phyloP scores from a whole-genome alignment of 2,797 vertebrate species.

The Mus minutoides region DNA sequence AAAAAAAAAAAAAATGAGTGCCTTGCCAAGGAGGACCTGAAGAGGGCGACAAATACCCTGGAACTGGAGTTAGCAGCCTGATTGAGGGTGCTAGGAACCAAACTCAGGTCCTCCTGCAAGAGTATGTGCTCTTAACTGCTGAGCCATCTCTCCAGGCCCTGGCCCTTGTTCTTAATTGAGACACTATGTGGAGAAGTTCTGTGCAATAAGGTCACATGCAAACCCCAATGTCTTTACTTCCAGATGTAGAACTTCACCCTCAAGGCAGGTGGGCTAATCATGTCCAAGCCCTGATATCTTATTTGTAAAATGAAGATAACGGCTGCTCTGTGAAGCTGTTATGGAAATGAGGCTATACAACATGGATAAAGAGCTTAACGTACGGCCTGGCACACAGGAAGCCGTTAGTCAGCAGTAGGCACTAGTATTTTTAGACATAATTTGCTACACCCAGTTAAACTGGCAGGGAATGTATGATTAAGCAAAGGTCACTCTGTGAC shows the following conservation, averaged over 20 bases:
- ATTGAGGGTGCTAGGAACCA: not conserved
- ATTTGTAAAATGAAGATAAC: not conserved
- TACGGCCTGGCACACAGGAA: not conserved
- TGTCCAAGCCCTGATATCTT: not conserved
- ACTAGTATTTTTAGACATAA: constrained; percentile 7
- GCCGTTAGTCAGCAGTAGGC: not conserved
- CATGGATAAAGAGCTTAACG: not conserved
- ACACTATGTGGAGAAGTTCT: not conserved
- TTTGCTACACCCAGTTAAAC: constrained; percentile 13
- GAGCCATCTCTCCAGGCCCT: not conserved
- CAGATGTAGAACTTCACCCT: not conserved
- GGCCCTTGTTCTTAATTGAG: not conserved
- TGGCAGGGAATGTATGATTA: not conserved
- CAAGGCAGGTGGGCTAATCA: not conserved
- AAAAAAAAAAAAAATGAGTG: not conserved
- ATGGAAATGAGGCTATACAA: not conserved
- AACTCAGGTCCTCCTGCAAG: not conserved
- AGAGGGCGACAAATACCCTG: not conserved
- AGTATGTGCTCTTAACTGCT: not conserved
- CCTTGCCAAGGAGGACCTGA: not conserved
- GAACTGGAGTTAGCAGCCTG: not conserved
- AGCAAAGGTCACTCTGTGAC: constrained; percentile 38
- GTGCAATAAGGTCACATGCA: not conserved
- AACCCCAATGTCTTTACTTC: not conserved
- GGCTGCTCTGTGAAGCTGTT: not conserved